These are phyloP conservation scores for Ameiurus melas DNA, from an alignment of 2,113 vertebrate genomes.

Conservation along the genomic window DNA sequence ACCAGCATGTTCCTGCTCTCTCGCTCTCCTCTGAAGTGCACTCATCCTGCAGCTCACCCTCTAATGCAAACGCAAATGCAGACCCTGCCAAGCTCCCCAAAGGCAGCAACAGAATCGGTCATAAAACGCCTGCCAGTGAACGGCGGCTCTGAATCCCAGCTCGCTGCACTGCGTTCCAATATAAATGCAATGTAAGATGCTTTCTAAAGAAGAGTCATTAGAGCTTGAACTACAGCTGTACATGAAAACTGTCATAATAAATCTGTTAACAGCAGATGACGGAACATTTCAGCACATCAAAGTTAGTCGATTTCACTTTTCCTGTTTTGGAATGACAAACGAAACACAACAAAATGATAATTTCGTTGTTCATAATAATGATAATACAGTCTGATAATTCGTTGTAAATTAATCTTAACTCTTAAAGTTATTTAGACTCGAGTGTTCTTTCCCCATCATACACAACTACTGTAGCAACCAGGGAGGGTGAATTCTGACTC, in stretches of 20 bases:
- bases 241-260: not conserved
- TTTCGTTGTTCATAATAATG: too few species aligned
- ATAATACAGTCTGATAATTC: not conserved
- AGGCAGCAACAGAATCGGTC: not conserved
- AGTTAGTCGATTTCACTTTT: not conserved
- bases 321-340: not conserved
- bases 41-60: not conserved
- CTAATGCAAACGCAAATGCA: not conserved
- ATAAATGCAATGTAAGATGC: not conserved
- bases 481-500: not conserved
- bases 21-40: not conserved
- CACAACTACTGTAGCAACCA: not conserved
- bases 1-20: not conserved
- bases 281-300: not conserved
- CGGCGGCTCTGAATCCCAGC: not conserved
- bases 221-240: not conserved
- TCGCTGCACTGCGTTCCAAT: not conserved
- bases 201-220: not conserved
- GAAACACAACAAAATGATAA: not conserved
- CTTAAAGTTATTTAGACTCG: not conserved
- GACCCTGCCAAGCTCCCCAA: slow-evolving; percentile 6
- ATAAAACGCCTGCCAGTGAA: not conserved
- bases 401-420: not conserved
- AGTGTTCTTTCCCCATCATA: not conserved
- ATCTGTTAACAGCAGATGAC: not conserved